Percentiles rank a stretch among this genome's conserved stretches.
These are phyloP conservation scores for Sebastes fasciatus DNA, from an alignment of 2,113 vertebrate species.

Conservation along the genomic window DNA sequence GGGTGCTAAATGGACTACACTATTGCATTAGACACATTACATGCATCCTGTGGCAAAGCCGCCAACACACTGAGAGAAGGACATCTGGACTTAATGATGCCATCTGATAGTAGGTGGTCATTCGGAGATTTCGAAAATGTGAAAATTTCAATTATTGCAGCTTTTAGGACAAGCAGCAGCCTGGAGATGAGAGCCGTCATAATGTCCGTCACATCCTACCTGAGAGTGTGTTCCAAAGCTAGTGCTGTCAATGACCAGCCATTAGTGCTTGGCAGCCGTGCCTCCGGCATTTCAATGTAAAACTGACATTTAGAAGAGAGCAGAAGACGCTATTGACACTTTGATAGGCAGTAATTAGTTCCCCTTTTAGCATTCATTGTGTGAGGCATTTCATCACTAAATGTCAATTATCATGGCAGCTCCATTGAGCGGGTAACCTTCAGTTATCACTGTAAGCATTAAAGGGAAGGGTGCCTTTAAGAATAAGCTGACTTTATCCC, in stretches of 20 bases:
- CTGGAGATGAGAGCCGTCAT: conserved; percentile 4
- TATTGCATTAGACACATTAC: neutral
- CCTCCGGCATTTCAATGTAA: conserved; percentile 78
- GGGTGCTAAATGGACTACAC: neutral
- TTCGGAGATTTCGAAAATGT: neutral
- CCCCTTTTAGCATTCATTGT: conserved; percentile 78
- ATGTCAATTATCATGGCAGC: conserved; percentile 85
- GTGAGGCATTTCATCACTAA: conserved; percentile 81
- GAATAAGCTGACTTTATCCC: conserved; percentile 79
- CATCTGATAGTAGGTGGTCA: neutral
- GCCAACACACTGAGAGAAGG: neutral
- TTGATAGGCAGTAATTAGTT: conserved; percentile 81
- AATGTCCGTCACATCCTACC: conserved; percentile 48
- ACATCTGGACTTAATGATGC: neutral
- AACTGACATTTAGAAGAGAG: conserved; percentile 83
- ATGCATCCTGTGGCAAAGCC: neutral
- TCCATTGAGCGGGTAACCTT: conserved; percentile 78
- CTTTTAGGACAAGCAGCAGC: conserved; percentile 16
- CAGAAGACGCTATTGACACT: conserved; percentile 80
- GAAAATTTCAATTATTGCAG: conserved; percentile 6
- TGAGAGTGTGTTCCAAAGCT: conserved; percentile 50
- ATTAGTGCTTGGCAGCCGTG: conserved; percentile 60
- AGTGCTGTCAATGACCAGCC: conserved; percentile 51
- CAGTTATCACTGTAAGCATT: conserved; percentile 76
- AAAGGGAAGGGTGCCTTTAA: conserved; percentile 74